Evolutionary conservation across 2,113 vertebrate species (phyloP), one percentile per base, ranked within the genome.

Genomic region (Candoia aspera): DNA sequence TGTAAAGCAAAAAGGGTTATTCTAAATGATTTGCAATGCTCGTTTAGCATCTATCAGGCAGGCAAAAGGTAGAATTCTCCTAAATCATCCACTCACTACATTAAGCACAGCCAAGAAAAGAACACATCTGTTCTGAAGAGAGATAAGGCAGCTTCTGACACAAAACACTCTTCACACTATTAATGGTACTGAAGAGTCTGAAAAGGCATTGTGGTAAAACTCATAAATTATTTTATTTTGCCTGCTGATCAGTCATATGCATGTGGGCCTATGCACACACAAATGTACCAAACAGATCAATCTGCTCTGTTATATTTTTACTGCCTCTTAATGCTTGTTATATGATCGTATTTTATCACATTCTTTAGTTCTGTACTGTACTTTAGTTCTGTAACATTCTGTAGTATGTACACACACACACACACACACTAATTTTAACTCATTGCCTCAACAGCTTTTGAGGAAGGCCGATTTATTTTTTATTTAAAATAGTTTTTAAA

Each of bases 11-110:
- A 85, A 89, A 84, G n/a, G 91, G 87, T 92, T 92, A 89, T 92
- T 92, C 73, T 92, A 92, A 92, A 89, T 92, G 91, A 92, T 92
- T 92, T 92, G 91, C 87, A 92, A 92, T 92, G 91, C 87, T 92
- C 57, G 73, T 92, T 92, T 92, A 92, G 91, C 58, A 55, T 64
- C 84, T 58, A 92, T 84, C 87, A 89, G 73, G 46, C 46, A 64
- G 73, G 79, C 29, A 62, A 62, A 88, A 89, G 57, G 79, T 89
- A 92, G 58, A 89, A 89, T 84, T 88, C 86, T 64, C 87, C 58
- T 85, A 89, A 89, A 92, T 89, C 87, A 92, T 55, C 73, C 60
- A 54, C 84, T 89, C 73, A 89, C 42, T 92, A 92, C 79, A 92
- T 92, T 84, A 89, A 92, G 55, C 29, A 60, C 24, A 53, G 73